phyloP scores from a whole-genome alignment of 2,888 invertebrate genomes.

The Temnothorax unifasciatus region DNA sequence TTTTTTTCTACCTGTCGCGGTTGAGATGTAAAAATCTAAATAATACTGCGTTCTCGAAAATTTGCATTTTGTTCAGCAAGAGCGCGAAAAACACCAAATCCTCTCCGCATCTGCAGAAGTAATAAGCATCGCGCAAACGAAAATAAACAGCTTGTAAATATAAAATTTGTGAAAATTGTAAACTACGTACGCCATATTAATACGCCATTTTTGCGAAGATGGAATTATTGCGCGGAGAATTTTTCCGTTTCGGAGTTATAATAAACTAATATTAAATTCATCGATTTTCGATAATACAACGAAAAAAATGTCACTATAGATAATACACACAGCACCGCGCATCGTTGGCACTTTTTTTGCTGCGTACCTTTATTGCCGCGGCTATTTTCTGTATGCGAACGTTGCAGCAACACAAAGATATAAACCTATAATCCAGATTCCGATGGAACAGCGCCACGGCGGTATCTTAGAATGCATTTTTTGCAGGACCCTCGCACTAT shows the following conservation, averaged over 20 bases:
- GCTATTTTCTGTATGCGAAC: conserved; percentile 24
- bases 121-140: conserved; percentile 22
- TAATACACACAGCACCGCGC: conserved; percentile 2
- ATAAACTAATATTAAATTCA: conserved; percentile 71
- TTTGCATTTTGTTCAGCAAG: conserved; percentile 36
- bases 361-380: conserved; percentile 36
- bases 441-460: conserved; percentile 36
- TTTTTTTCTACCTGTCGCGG: conserved; percentile 45
- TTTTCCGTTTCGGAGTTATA: conserved; percentile 1
- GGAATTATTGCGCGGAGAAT: not conserved
- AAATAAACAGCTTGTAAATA: conserved; percentile 25
- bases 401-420: conserved; percentile 69
- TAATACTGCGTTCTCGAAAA: conserved; percentile 37
- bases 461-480: conserved; percentile 62
- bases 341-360: conserved; percentile 28
- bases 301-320: conserved; percentile 42
- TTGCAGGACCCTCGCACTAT: conserved; percentile 5
- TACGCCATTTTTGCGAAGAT: not conserved
- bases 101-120: conserved; percentile 12
- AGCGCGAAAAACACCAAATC: conserved; percentile 33
- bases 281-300: conserved; percentile 67
- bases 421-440: conserved; percentile 69
- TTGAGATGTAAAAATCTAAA: conserved; percentile 47
- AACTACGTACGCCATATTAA: not conserved
- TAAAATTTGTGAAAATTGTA: conserved; percentile 21